Evolutionary conservation across 37 sponge, comb jelly and placozoan species (phyloP).

Genomic region (Mnemiopsis leidyi): DNA sequence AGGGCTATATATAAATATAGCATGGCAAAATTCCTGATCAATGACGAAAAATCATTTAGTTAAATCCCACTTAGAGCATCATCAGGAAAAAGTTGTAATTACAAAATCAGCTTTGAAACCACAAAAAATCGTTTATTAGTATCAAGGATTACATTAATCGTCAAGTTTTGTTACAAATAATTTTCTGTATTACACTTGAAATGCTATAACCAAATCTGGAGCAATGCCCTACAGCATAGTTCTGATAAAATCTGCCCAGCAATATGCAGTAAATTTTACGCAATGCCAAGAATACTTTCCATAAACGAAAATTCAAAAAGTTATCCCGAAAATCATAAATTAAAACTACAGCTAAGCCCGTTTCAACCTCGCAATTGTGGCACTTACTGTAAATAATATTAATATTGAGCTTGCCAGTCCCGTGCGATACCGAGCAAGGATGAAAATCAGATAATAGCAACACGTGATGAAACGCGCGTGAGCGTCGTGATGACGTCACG

Average conservation of each 20-base stretch:
- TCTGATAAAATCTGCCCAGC: background rate
- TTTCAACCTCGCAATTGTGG: background rate
- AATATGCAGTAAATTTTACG: background rate
- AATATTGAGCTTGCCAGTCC: constrained; percentile 47
- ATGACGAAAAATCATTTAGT: too few species aligned
- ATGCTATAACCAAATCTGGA: background rate
- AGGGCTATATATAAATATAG: too few species aligned
- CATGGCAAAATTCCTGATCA: too few species aligned
- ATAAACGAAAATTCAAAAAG: background rate
- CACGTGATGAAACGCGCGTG: background rate
- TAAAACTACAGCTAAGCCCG: background rate
- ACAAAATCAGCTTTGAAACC: background rate
- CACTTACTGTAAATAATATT: constrained; percentile 48
- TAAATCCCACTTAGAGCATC: too few species aligned
- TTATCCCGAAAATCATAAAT: background rate
- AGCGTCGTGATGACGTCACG: constrained; percentile 30
- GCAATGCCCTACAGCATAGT: background rate
- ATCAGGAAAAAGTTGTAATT: too few species aligned
- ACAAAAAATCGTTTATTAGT: background rate
- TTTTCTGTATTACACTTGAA: background rate
- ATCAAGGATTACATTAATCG: too few species aligned
- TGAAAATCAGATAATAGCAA: background rate
- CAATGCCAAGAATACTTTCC: background rate
- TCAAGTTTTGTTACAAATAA: background rate
- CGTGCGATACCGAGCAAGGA: constrained; percentile 28